Base-by-base conservation (phyloP, 1,140 invertebrate genomes). In the Bombyx mori region DNA sequence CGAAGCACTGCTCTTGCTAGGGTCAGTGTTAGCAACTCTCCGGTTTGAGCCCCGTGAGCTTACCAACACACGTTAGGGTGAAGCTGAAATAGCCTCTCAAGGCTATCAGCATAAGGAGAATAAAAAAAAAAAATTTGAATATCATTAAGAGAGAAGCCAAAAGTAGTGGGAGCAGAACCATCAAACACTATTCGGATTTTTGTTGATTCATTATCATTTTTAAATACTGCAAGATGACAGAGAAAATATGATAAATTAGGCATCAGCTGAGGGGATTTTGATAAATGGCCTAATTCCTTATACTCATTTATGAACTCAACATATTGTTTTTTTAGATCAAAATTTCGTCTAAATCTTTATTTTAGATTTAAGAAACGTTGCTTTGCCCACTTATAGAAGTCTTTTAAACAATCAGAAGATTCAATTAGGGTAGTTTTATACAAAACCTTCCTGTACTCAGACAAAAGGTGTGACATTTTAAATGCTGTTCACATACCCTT, bases 361-460 rank as follows among this genome's bases (percentile, higher is more conserved):
- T 85, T 73, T 35, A 85, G 46, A 35, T 60, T 47, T 12, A 67
- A 43, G 12, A 70, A 67, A 10, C 64, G 54, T 42, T 60, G 69
- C 61, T 62, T 62, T 9, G 78, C 74, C 6, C 50, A 10, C 35
- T 9, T 35, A 26, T 70, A 66, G 0, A 71, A 74, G 22, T 77
- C 59, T 6, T 73, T 77, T 2, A 84, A 46, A 18, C 66, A 61
- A 22, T 73, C 56, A 7, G 57, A 43, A 44, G 56, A 49, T 6
- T 73, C 68, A 3, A 62, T 62, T 43, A 80, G 59, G 78, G 75
- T 6, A 84, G 47, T 42, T 50, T 63, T 1, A 52, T 26, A 26
- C 12, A 26, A 52, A 52, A 52, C 71, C 75, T 77, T 50, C 76
- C 75, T 2, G 61, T 55, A 7, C 56, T 26, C 50, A 68, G 43